Base-by-base conservation (phyloP, 2,888 invertebrate genomes). In the Chirona hameri region DNA sequence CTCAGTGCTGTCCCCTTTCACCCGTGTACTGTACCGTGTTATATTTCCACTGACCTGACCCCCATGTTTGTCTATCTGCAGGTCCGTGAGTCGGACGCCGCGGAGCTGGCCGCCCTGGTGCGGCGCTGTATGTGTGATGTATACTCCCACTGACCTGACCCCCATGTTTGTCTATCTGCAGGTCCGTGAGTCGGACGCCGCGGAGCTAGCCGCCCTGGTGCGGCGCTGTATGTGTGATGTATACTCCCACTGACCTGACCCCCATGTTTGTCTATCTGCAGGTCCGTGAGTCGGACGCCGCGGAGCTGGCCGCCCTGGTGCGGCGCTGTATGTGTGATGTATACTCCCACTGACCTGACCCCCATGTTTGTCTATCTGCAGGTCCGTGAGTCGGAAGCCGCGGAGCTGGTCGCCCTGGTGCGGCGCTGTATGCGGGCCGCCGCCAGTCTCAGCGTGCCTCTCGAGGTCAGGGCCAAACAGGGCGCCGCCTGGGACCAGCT, bases 381-480 rank as follows among this genome's bases (percentile, higher is more conserved):
- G 76, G 76, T 46, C 4, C 39, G 39, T 1, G 14, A 0, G 39
- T 21, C 18, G 9, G 80, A 52, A 7, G 52, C 55, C 15, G 52
- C 18, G 0, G 15, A n/a, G n/a, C 27, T 80, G 27, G 52, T n/a
- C 27, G 27, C 14, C 15, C 27, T 80, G 80, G 27, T 80, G 24
- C 27, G 80, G 5, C 1, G 27, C 21, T 29, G 52, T 14, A 80
- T 80, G 80, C 29, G 80, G 27, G 48, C n/a, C 18, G 80, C 80
- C 27, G 52, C 55, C 55, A 15, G n/a, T 4, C 80, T 80, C 15
- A 14, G 5, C 29, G 80, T 80, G 15, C 80, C 80, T 14, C 80
- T 80, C 46, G 27, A 80, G 80, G 80, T 80, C 55, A 48, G 29
- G 48, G 52, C 52, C 52, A 80, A 80, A 24, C 55, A 15, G 80